Base-by-base conservation (phyloP, 2,888 invertebrate genomes). In the Lycophotia porphyrea region DNA sequence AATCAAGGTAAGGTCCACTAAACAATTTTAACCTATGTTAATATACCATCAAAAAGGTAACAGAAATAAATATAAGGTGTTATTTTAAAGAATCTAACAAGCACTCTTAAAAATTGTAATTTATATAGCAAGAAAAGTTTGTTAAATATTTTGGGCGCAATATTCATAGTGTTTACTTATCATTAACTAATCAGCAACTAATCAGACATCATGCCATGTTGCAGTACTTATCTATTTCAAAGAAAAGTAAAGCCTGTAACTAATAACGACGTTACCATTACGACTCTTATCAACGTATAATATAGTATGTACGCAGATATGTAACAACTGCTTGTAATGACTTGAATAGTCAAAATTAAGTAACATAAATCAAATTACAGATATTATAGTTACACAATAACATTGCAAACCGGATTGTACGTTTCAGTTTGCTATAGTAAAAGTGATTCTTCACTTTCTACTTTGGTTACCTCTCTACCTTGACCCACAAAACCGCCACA, bases 1-100 rank as follows among this genome's bases (percentile, higher is more conserved):
- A 72, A 82, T 78, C 85, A 87, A 88, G 85, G 87, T 80, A 80
- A 88, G 85, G 87, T 75, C 84, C 76, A 49, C 66, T 69, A 71
- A 83, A 71, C 75, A 65, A 76, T 76, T 82, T 80, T 79, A 79
- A 74, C 67, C 58, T 78, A 78, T 78, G 77, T 78, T 77, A 78
- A 84, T 52, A 72, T 78, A 34, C 52, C 69, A 84, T 70, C 67
- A 63, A 66, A 72, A 75, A 58, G 68, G 61, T 75, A 84, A 70
- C 47, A 64, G 65, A 49, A 66, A 71, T 66, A 74, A 55, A 49
- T 44, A 49, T 36, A 18, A 44, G 21, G 21, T 70, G 58, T 64
- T 68, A 55, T 67, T 78, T 61, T 5, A 66, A 71, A 31, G 11
- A 65, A 44, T 60, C 15, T 44, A 63, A 31, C 70, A 71, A 67